Conservation (phyloP, 1,140 invertebrate species). For the Arctopsyche grandis region DNA sequence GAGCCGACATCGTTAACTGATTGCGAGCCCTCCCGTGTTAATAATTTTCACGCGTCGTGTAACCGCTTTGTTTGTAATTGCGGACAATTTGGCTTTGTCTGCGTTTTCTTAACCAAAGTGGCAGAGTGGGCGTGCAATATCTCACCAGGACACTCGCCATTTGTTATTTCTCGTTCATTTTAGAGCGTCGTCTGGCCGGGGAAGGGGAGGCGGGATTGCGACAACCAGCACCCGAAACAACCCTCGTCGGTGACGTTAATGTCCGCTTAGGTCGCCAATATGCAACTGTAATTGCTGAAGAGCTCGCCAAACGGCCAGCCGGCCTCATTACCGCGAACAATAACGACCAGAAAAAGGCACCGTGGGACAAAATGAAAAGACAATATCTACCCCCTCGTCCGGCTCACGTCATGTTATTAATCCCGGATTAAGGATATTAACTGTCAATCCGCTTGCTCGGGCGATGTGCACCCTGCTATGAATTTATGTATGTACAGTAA, state of each 20-base stretch:
- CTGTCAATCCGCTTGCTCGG: not conserved
- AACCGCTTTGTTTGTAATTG: constrained; percentile 25
- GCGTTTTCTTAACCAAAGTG: constrained; percentile 7
- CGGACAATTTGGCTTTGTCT: constrained; percentile 20
- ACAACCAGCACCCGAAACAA: not conserved
- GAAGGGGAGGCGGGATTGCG: no score
- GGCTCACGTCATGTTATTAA: constrained; percentile 8
- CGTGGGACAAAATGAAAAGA: not conserved
- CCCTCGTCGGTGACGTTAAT: not conserved
- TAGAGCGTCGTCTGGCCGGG: not conserved
- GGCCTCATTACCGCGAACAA: constrained; percentile 20
- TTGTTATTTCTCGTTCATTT: constrained; percentile 28
- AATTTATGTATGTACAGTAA: not conserved
- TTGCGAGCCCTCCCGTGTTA: not conserved
- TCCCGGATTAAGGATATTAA: constrained; percentile 20
- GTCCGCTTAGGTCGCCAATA: constrained; percentile 16
- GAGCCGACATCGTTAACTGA: not conserved
- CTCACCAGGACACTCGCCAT: constrained; percentile 28
- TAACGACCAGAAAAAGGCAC: not conserved
- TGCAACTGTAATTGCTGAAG: constrained; percentile 37
- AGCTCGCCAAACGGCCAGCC: constrained; percentile 6
- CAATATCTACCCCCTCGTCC: not conserved
- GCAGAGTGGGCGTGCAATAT: constrained; percentile 13
- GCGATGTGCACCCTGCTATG: not conserved
- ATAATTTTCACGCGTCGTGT: constrained; percentile 16